Base-by-base conservation (phyloP, 2,888 invertebrate genomes). In the Sminthurinus aureus region DNA sequence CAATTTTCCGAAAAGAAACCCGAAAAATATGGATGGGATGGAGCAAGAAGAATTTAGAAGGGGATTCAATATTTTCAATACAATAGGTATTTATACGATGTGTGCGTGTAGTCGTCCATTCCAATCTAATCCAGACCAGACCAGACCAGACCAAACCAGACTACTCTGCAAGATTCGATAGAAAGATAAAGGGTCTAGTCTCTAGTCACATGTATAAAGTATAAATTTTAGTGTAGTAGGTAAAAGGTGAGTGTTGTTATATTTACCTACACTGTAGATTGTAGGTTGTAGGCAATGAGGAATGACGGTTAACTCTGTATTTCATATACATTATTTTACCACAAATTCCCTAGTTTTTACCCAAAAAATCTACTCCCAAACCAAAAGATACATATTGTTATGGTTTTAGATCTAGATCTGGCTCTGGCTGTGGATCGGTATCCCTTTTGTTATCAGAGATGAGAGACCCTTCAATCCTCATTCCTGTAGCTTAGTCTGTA, bases 261-360 rank as follows among this genome's bases (percentile, higher is more conserved):
- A 64, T 64, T 18, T 18, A 64, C 64, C 18, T n/a, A 66, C 18
- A 66, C n/a, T n/a, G 66, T 66, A 66, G 15, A 66, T 64, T 64
- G 64, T 13, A 64, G 11, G 64, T 11, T n/a, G 66, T 66, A 66
- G 15, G 8, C 1, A n/a, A 69, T 69, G 20, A 20, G 24, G 69
- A 22, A 50, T 26, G 73, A 22, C 50, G 73, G 73, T 74, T 74
- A 74, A 9, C 58, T 58, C 58, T 13, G 58, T 58, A 58, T 58
- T 58, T 15, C 18, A 58, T 24, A 20, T 22, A 24, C 69, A 69
- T 69, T 20, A 69, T 69, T 74, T 12, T 74, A 74, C 73, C 73
- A 74, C 73, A 74, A 50, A 74, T 18, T 74, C 73, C 22, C 26
- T 26, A 74, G 22, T 74, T 74, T 74, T 26, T 11, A 26, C 73